Base-by-base conservation (phyloP, 2,113 vertebrate genomes). In the Psilopsiagon aymara region DNA sequence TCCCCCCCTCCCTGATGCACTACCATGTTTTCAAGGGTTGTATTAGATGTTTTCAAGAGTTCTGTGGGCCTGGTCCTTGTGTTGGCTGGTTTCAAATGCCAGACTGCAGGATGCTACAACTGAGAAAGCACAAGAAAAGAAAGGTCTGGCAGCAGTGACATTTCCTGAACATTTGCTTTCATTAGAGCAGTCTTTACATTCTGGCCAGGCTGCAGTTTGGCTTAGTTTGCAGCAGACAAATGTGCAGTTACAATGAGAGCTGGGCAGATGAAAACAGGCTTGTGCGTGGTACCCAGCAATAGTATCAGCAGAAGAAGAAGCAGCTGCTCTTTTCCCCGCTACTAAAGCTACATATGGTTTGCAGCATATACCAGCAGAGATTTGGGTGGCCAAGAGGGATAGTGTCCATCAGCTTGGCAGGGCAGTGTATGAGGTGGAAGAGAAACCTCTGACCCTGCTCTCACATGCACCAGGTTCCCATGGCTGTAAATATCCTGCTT, bases 221-320 rank as follows among this genome's bases (percentile, higher is more conserved):
- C 47, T 88, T 4, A 0, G 59, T 27, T 44, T 66, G 91, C 69
- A 82, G 88, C 91, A 70, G 60, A 18, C 37, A 29, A 27, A 67
- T 11, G 35, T 1, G 4, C 78, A 78, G 64, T 28, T 52, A 12
- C 44, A 41, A 0, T 1, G 57, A 28, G 35, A 69, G 11, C 0
- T 0, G 8, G 73, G 47, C 55, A 51, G 49, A 12, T 16, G 51
- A 47, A 28, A 51, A 24, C 59, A 29, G 59, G 59, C 37, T 44
- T 5, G 13, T 41, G 76, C 0, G 0, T 1, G 6, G 44, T 6
- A 37, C 84, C 18, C 8, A 52, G 37, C 28, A 18, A 12, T 1
- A 25, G 49, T 1, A 29, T 25, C 19, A 14, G 37, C 1, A 3
- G 29, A 43, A 69, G 64, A n/a, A 35, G 64, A 7, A 1, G n/a